These are phyloP conservation scores for Sebastes nivosus DNA, from an alignment of 2,797 vertebrate genomes.

Conservation along the genomic window DNA sequence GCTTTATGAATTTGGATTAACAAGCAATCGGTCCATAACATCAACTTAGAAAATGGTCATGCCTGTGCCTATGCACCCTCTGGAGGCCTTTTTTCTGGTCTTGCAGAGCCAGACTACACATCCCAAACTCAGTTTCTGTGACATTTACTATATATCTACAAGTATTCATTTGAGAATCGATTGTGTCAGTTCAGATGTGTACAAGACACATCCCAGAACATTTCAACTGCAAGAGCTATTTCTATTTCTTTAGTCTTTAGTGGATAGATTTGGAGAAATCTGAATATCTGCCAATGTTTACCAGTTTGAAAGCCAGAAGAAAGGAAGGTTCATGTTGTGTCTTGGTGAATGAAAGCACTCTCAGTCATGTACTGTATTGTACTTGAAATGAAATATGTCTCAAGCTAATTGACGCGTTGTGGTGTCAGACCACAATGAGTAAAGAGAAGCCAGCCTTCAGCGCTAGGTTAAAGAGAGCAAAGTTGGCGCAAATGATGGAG, in stretches of 20 bases:
- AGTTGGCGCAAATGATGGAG: constrained; percentile 1
- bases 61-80: not conserved
- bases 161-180: not conserved
- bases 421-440: not conserved
- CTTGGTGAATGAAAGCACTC: not conserved
- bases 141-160: not conserved
- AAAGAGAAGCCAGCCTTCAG: not conserved
- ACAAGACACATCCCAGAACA: not conserved
- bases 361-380: not conserved
- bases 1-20: not conserved
- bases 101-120: not conserved
- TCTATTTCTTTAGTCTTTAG: not conserved
- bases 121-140: not conserved
- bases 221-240: not conserved
- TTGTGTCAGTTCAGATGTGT: not conserved
- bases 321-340: not conserved
- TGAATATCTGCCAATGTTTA: constrained; percentile 11
- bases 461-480: not conserved
- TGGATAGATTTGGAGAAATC: not conserved
- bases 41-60: not conserved
- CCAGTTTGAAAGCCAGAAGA: constrained; percentile 5
- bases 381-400: constrained; percentile 23
- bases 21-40: not conserved
- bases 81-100: not conserved
- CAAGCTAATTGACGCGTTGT: not conserved